Evolutionary conservation across 1,140 invertebrate species (phyloP), one percentile per base, ranked within the genome.

Genomic region (Lasioglossum albipes): DNA sequence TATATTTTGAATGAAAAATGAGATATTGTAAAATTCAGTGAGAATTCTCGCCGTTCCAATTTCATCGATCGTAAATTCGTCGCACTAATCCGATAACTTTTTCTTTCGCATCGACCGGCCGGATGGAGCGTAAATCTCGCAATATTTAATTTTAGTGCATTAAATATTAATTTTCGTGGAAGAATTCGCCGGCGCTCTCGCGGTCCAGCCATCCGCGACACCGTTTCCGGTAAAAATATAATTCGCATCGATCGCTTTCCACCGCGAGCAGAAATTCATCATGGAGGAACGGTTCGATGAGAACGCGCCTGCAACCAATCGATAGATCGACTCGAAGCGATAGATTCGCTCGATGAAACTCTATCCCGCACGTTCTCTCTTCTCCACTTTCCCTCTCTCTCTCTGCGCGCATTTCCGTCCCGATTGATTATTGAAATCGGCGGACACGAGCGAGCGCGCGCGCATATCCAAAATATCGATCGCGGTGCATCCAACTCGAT

Each of bases 351-450:
- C 62, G 62, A 41, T 65, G 62, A 41, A 18, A 36, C 31, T 41
- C 62, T 7, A 20, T 65, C 18, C 61, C 16, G 27, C 16, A 13
- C 31, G 41, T 31, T 65, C 52, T 54, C 52, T 20, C 52, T 16
- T 13, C 16, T 12, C 18, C 52, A 18, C 52, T 16, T 12, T 16
- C 52, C 2, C 52, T 52, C 49, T 52, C 49, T 54, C 52, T 54
- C 52, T 54, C 52, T 54, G 4, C 12, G 31, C 16, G 31, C 62
- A 65, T 65, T 65, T 65, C 62, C 62, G 62, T 36, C 16, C 13
- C 62, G 62, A 65, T 65, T 65, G 62, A 65, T 65, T 65, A 65
- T 65, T 65, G 62, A 65, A 65, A 65, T 65, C 62, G 62, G 62
- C 5, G 16, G 31, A 18, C 13, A 9, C 62, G 18, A 9, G 57